These are phyloP conservation scores for Andrena bicolor DNA, from an alignment of 2,888 invertebrate genomes.

Conservation along the genomic window DNA sequence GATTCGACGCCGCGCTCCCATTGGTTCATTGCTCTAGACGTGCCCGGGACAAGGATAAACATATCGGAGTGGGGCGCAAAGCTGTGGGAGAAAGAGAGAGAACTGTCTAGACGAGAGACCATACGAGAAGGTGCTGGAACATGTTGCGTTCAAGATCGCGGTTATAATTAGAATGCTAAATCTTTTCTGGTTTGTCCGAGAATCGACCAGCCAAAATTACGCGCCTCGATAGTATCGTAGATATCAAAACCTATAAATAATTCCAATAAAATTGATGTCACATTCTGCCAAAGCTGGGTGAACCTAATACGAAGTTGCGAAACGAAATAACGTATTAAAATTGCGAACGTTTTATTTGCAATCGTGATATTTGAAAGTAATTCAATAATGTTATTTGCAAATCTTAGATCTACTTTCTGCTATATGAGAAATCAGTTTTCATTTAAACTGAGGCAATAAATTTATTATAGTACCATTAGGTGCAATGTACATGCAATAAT, in stretches of 20 bases:
- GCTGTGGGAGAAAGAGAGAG: slow-evolving; percentile 11
- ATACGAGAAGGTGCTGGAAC: slow-evolving; percentile 50
- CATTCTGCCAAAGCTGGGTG: neutral
- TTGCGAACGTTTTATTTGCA: neutral
- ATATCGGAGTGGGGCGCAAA: neutral
- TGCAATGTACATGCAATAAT: too few relatives aligned
- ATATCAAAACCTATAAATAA: neutral
- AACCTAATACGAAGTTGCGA: neutral
- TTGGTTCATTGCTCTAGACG: slow-evolving; percentile 15
- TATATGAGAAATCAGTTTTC: neutral
- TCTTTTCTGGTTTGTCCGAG: slow-evolving; percentile 35
- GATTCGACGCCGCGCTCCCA: slow-evolving; percentile 1
- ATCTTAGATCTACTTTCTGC: neutral
- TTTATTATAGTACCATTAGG: neutral
- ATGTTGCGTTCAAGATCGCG: slow-evolving; percentile 18
- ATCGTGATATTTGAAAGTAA: neutral
- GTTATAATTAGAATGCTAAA: slow-evolving; percentile 62
- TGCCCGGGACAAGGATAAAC: neutral
- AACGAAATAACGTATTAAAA: neutral
- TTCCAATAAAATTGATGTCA: neutral
- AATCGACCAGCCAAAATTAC: slow-evolving; percentile 17
- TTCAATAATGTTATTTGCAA: neutral
- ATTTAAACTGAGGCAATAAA: neutral
- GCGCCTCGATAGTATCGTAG: neutral
- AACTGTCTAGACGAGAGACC: neutral